Evolutionary conservation across 35 echinoderm and acorn worm genomes (phyloP), one percentile per base, ranked within the genome.

Genomic region (Patiria miniata): DNA sequence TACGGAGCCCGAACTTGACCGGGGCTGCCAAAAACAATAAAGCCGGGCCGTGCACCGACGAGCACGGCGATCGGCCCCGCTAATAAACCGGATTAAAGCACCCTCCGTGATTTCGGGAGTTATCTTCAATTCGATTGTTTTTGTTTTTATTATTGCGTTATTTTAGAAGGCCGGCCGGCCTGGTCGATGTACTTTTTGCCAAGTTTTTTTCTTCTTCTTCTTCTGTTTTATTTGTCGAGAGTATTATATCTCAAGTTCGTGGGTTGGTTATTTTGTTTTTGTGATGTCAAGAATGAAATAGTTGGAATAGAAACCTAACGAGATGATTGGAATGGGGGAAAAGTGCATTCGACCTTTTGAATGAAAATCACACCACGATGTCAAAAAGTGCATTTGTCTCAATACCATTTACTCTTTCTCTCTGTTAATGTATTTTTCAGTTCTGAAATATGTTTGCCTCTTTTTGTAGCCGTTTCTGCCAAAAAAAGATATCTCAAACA

Each of bases 131-230:
- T 73, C 29, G 65, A 73, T 23, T 26, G 65, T 73, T 47, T 32
- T 73, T 73, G 65, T 73, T 73, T 73, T 73, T 34, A 73, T 73
- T 73, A 73, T 73, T 73, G 14, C 23, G 65, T 73, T 73, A 73
- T 73, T 73, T 47, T 12, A 6, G 4, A 47, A 12, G 12, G 42
- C 42, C 12, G 57, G 28, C 57, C 19, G 26, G 26, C 34, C 65
- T 73, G 65, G 65, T 73, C 65, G 65, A 34, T 73, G 65, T 73
- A 73, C 65, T 73, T 73, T 73, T 73, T 36, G 16, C 12, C 23
- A 2, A 26, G 16, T 73, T 30, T 32, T 0, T 73, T 34, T 34
- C 26, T 73, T 73, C 23, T 30, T 73, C 26, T 73, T 12, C 65
- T 34, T 73, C 9, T 73, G 10, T 73, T 73, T 73, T 73, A 6